Evolutionary conservation across 2,888 invertebrate species (phyloP).

Genomic region (Cybosia mesomella): DNA sequence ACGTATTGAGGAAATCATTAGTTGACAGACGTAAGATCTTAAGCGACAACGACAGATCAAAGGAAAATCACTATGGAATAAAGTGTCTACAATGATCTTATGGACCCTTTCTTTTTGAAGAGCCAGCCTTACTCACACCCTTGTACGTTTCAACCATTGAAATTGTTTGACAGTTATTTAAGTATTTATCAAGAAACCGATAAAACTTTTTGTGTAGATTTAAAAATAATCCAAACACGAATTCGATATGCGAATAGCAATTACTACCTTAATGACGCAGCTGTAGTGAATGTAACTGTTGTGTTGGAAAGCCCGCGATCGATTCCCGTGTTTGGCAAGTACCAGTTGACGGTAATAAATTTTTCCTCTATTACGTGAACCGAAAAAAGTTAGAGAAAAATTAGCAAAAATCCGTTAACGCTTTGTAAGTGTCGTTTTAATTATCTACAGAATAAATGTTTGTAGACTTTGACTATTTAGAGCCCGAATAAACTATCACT

Average conservation of each 20-base stretch:
- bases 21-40: not conserved
- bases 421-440: too few species aligned
- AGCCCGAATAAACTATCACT: too few species aligned
- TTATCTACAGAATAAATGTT: too few species aligned
- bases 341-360: too few species aligned
- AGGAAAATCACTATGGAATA: not conserved
- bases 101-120: not conserved
- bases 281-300: not conserved
- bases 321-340: not conserved
- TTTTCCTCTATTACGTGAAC: too few species aligned
- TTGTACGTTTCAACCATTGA: conserved; percentile 15
- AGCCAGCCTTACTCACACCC: not conserved
- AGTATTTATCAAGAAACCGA: conserved; percentile 30
- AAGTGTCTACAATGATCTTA: not conserved
- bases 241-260: not conserved
- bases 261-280: not conserved
- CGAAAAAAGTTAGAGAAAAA: too few species aligned
- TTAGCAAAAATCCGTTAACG: too few species aligned
- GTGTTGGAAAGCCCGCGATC: not conserved
- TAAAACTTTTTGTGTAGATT: conserved; percentile 13
- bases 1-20: conserved; percentile 46
- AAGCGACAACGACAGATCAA: not conserved
- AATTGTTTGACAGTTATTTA: conserved; percentile 46
- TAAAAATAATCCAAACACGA: conserved; percentile 8
- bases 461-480: too few species aligned